Conservation (phyloP, 2,113 vertebrate genomes). For the Nerophis ophidion region DNA sequence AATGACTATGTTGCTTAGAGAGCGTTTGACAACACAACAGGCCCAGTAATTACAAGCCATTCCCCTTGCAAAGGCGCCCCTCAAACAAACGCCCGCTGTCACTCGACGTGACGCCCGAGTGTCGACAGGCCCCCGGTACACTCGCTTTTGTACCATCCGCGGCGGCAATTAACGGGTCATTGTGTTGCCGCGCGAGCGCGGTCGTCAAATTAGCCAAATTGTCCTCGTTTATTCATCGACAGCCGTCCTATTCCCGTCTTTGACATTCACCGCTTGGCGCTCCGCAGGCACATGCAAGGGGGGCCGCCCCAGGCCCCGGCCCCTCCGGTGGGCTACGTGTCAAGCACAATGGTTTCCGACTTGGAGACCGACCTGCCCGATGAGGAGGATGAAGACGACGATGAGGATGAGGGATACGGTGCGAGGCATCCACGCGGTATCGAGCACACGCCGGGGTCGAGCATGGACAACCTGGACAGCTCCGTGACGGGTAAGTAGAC, state of each 20-base stretch:
- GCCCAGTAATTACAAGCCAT: constrained; percentile 72
- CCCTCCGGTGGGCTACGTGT: constrained; percentile 92
- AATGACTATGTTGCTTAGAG: constrained; percentile 72
- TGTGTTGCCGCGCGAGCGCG: constrained; percentile 60
- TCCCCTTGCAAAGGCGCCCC: constrained; percentile 55
- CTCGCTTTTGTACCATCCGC: constrained; percentile 49
- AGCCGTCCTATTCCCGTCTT: not conserved
- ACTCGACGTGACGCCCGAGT: constrained; percentile 58
- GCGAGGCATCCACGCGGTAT: constrained; percentile 83
- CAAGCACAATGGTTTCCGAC: constrained; percentile 94
- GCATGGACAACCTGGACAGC: constrained; percentile 98
- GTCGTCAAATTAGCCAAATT: constrained; percentile 50
- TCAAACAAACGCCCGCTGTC: constrained; percentile 53
- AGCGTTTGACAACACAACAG: constrained; percentile 69
- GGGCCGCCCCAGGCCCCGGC: constrained; percentile 90
- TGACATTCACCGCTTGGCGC: not conserved
- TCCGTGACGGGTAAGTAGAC: constrained; percentile 84
- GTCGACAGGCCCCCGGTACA: constrained; percentile 39
- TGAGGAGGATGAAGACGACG: constrained; percentile 84
- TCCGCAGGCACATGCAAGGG: constrained; percentile 89
- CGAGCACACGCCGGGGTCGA: constrained; percentile 93
- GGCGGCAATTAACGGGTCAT: constrained; percentile 67
- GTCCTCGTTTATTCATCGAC: constrained; percentile 34
- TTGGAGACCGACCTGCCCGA: constrained; percentile 93
- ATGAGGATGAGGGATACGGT: constrained; percentile 89